These are phyloP conservation scores for Hipposideros armiger DNA, from an alignment of 2,113 vertebrate species.

Conservation along the genomic window DNA sequence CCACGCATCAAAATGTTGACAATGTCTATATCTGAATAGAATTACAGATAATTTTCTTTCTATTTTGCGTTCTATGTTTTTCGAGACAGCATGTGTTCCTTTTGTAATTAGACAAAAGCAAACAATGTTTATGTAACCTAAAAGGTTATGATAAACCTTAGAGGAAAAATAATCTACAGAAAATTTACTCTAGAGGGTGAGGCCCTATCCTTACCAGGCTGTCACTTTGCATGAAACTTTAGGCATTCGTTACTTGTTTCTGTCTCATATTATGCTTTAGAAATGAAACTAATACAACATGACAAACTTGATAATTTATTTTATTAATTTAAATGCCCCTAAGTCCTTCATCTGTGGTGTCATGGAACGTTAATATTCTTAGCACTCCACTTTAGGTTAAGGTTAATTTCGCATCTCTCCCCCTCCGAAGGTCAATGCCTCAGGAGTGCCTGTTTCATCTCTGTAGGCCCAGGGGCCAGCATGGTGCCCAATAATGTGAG, in stretches of 20 bases:
- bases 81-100: not conserved
- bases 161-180: slow-evolving; percentile 10
- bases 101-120: slow-evolving; percentile 54
- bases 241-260: not conserved
- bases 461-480: not conserved
- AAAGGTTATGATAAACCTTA: not conserved
- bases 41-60: slow-evolving; percentile 1
- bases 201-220: not conserved
- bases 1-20: not conserved
- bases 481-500: rapidly evolving
- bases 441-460: not conserved
- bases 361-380: not conserved
- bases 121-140: not conserved
- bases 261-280: not conserved
- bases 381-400: not conserved
- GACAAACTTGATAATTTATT: not conserved
- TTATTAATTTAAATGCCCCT: not conserved
- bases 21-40: not conserved
- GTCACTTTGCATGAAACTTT: not conserved
- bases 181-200: not conserved
- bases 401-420: too few relatives aligned
- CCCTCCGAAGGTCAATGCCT: not conserved
- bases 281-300: slow-evolving; percentile 7
- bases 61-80: slow-evolving; percentile 24
- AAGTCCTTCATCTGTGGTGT: not conserved